Base-by-base conservation (phyloP, 2,888 invertebrate species). In the Tetragnatha montana region DNA sequence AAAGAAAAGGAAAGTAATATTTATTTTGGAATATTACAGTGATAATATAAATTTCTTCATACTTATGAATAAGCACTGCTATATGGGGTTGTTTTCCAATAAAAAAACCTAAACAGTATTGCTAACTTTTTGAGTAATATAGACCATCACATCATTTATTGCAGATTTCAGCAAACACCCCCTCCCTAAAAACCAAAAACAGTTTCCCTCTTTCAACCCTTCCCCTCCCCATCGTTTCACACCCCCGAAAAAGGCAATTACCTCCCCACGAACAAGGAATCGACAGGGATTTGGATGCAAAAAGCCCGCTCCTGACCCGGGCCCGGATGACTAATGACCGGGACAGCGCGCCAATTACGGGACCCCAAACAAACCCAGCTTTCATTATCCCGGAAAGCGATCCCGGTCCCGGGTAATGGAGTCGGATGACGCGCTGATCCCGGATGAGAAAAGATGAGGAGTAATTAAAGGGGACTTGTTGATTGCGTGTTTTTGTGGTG, bases 191-290 rank as follows among this genome's bases (percentile, higher is more conserved):
- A 17, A 7, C 60, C 6, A 60, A 7, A 17, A 7, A 10, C 6
- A 60, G 12, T 17, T 17, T 10, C 60, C 60, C 60, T 17, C 60
- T 10, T 60, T 60, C 60, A 17, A 7, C 17, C 60, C 14, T 35
- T 35, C 35, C 35, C 35, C 35, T 35, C 35, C 35, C 1, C 35
- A 35, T 81, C 87, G 51, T 81, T 81, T 87, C 75, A 87, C 87
- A 87, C 50, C 87, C 87, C 69, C 69, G 70, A 87, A 81, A 76
- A 76, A 81, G 81, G 87, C 81, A 87, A 87, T 87, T 87, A 87
- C 87, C 76, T 73, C 87, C 81, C 81, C 81, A 50, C 75, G 69
- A 70, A 87, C 81, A 81, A 75, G n/a, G 81, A 87, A 21, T 76
- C 70, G 81, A 81, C 69, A 35, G 75, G 87, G 81, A 81, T 87